These are phyloP conservation scores for Eucidaris tribuloides DNA, from an alignment of 35 echinoderm and acorn worm species.

Conservation along the genomic window DNA sequence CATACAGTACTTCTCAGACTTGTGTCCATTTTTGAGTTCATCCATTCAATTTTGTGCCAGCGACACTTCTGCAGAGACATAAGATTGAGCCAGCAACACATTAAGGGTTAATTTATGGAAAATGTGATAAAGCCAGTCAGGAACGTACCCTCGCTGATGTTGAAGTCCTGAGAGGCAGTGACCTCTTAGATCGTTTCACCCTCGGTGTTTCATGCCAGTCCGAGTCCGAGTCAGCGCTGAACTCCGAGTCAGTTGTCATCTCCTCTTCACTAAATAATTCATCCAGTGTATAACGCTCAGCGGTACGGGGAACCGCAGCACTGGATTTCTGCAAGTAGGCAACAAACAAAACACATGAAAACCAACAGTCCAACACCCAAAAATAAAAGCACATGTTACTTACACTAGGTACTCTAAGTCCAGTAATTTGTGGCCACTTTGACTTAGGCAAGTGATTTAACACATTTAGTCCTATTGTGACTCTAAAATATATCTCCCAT, in stretches of 20 bases:
- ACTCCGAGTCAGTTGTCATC: neutral
- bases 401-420: too few relatives aligned
- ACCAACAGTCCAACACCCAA: too few relatives aligned
- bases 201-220: conserved; percentile 63
- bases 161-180: neutral
- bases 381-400: too few relatives aligned
- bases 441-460: too few relatives aligned
- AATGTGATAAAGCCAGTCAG: neutral
- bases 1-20: neutral
- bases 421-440: neutral
- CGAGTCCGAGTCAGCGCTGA: conserved; percentile 31
- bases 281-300: conserved; percentile 27
- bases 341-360: too few relatives aligned
- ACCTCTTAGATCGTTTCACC: neutral
- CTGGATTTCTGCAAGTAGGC: neutral
- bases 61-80: too few relatives aligned
- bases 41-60: neutral
- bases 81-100: neutral
- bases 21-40: neutral
- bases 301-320: too few relatives aligned
- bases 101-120: neutral
- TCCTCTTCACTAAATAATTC: conserved; percentile 29
- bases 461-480: too few relatives aligned
- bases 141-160: neutral
- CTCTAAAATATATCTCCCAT: neutral